Conservation (phyloP, 2,797 vertebrate genomes). For the Corythornis leucogaster region DNA sequence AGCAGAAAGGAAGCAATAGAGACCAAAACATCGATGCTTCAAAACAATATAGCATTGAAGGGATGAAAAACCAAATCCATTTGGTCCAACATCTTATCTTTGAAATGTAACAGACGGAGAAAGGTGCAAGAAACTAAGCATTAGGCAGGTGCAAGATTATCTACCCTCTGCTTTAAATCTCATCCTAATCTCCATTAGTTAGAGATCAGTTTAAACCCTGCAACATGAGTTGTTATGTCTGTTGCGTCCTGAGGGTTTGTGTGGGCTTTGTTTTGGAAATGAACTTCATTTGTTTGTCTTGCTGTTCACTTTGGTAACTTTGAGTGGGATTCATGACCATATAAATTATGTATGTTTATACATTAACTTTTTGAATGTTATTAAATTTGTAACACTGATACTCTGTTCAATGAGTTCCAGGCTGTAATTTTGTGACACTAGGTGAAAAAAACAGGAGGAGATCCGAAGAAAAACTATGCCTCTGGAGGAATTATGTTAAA, state of each 20-base stretch:
- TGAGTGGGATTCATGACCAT: background rate
- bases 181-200: background rate
- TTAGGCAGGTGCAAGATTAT: constrained; percentile 1
- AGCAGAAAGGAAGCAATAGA: background rate
- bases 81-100: background rate
- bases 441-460: background rate
- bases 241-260: background rate
- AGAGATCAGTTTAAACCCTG: constrained; percentile 29
- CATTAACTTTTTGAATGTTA: background rate
- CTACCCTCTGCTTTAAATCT: background rate
- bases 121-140: background rate
- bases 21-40: background rate
- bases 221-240: background rate
- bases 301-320: constrained; percentile 15
- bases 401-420: background rate
- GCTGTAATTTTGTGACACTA: background rate
- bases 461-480: background rate
- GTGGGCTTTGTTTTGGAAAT: constrained; percentile 8
- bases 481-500: background rate
- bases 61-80: background rate
- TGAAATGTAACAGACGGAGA: background rate
- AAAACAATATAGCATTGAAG: background rate
- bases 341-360: constrained; percentile 6
- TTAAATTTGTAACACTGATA: background rate
- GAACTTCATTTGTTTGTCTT: constrained; percentile 2